Evolutionary conservation across 2,888 invertebrate genomes (phyloP).

Genomic region (Melikaiella ostensackeni): DNA sequence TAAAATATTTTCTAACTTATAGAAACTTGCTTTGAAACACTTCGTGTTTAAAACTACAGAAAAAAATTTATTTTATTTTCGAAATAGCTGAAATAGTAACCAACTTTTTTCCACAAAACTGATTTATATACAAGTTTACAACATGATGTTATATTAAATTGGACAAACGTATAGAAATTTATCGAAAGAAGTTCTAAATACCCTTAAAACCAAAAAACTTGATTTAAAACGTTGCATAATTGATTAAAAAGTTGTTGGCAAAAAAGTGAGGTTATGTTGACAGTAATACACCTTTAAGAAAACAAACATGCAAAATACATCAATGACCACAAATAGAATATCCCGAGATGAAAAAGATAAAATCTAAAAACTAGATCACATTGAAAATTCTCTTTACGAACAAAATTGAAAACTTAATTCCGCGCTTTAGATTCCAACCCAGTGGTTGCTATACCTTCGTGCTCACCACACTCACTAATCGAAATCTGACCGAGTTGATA

Average conservation of each 20-base stretch:
- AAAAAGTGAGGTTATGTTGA: not conserved
- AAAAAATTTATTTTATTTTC: conserved; percentile 11
- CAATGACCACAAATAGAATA: not conserved
- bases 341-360: not conserved
- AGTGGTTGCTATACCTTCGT: not conserved
- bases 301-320: not conserved
- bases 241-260: not conserved
- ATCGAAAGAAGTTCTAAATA: not conserved
- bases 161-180: not conserved
- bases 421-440: not conserved
- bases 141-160: not conserved
- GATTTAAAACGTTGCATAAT: not conserved
- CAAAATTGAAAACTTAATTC: not conserved
- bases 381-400: not conserved
- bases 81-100: conserved; percentile 8
- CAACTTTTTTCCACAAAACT: not conserved
- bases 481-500: not conserved
- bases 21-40: too few species aligned
- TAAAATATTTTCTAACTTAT: too few species aligned
- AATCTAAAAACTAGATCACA: not conserved
- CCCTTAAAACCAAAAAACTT: not conserved
- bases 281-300: not conserved
- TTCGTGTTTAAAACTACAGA: not conserved
- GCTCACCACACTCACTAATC: not conserved
- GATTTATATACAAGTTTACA: conserved; percentile 25